Base-by-base conservation (phyloP, 2,797 vertebrate species). In the Schizopygopsis malacanthus region DNA sequence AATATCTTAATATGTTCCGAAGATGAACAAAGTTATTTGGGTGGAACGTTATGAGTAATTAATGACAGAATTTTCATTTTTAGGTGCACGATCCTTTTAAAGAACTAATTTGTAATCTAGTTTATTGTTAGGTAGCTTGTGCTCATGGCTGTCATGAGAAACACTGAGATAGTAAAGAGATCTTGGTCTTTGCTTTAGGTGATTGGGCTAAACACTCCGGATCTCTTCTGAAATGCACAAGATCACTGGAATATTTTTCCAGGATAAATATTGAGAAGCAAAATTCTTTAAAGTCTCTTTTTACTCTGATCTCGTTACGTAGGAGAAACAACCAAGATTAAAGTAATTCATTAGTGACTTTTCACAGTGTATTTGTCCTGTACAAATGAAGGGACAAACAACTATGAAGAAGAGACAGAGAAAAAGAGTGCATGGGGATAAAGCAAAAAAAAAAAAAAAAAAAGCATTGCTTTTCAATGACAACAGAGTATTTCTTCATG, bases 361-460 rank as follows among this genome's bases (percentile, higher is more conserved):
- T 56, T 52, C 43, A 25, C 13, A 15, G 56, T 45, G 41, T 39
- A 47, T 69, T 63, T 37, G 20, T 81, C 13, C 47, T 11, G 47
- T 70, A 81, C 65, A 81, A 70, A 81, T 18, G 33, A 25, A 70
- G n/a, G n/a, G 33, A 54, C 33, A 52, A 70, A 54, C 47, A 70
- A 67, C 47, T 70, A 47, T 6, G 25, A 70, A 73, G 54, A 22
- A 41, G 9, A 52, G 50, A 28, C 3, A 15, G 20, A 82, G 18
- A 65, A 33, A 73, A 69, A 16, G 20, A 76, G n/a, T 9, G 9
- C 12, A 12, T 63, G 45, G n/a, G 50, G 43, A 82, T 43, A 76
- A 82, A 72, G 56, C 18, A 33, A 79, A 65, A 41, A 43, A 79
- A n/a, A n/a, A n/a, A n/a, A n/a, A n/a, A n/a, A n/a, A n/a, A n/a